Percentiles rank a stretch among this genome's conserved stretches.
Evolutionary conservation across 1,140 invertebrate species (phyloP).

Genomic region (Delia radicum): DNA sequence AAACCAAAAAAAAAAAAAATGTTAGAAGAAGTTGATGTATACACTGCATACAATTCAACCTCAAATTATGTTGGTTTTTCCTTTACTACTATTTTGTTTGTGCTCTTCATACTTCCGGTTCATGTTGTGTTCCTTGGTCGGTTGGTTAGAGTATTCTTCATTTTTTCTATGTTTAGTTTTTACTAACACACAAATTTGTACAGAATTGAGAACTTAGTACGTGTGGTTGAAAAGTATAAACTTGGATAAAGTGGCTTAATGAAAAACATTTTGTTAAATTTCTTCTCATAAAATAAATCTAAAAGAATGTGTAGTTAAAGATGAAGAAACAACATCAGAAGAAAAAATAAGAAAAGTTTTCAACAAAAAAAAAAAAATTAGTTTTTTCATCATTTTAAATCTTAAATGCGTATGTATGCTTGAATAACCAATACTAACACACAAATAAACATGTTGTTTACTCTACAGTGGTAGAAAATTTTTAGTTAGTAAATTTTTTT

Average conservation of each 20-base stretch:
- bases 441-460: too few species aligned
- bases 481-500: too few species aligned
- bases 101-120: background rate
- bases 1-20: background rate
- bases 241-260: background rate
- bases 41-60: too few species aligned
- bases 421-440: too few species aligned
- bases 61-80: background rate
- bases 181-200: background rate
- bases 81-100: background rate
- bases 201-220: background rate
- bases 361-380: too few species aligned
- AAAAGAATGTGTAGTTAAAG: background rate
- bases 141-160: background rate
- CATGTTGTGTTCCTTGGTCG: background rate
- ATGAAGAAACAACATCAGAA: background rate
- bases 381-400: too few species aligned
- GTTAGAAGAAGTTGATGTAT: background rate
- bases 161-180: background rate
- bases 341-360: background rate
- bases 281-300: background rate
- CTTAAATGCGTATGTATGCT: too few species aligned
- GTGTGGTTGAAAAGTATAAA: background rate
- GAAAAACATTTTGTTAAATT: background rate
- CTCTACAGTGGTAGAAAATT: too few species aligned